Base-by-base conservation (phyloP, 1,140 invertebrate genomes). In the Meloidogyne chitwoodi region DNA sequence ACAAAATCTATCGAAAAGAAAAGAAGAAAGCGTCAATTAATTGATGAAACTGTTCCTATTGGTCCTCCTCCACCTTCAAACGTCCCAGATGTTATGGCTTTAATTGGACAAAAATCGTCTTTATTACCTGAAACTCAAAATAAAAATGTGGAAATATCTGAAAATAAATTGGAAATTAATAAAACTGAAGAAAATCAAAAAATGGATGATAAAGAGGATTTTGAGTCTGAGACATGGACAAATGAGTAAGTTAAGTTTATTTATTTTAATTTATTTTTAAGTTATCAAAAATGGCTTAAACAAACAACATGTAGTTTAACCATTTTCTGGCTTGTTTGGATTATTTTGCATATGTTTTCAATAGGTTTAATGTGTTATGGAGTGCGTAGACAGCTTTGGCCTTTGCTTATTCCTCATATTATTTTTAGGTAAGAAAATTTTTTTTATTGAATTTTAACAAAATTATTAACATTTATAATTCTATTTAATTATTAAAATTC, bases 291-390 rank as follows among this genome's bases (percentile, higher is more conserved):
- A 10, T 56, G 64, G 69, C 16, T 82, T 14, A 64, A 75, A 26
- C 48, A 38, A 11, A 29, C 72, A 26, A 72, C 62, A 1, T 82
- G 80, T 63, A 69, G 77, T 19, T 68, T 81, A 38, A 80, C 72
- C 29, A 44, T 74, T 22, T 22, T 68, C 22, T 82, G 81, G 79
- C 64, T 82, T 27, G 61, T 76, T 48, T 79, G 81, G 68, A 66
- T 81, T 1, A 41, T 83, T 27, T 56, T 74, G 4, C 69, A 82
- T 44, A 79, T 82, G 22, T 61, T 79, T 22, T 44, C 77, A 19
- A 68, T 82, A 12, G 68, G 77, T 67, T 62, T 74, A 5, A 78
- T 80, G 69, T 80, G 77, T 41, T 82, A 82, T 68, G 81, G 74
- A 24, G 69, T 79, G 10, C 81, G 80, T 34, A 70, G 63, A 48